Evolutionary conservation across 2,888 invertebrate genomes (phyloP), one percentile per base, ranked within the genome.

Genomic region (Acronicta alni): DNA sequence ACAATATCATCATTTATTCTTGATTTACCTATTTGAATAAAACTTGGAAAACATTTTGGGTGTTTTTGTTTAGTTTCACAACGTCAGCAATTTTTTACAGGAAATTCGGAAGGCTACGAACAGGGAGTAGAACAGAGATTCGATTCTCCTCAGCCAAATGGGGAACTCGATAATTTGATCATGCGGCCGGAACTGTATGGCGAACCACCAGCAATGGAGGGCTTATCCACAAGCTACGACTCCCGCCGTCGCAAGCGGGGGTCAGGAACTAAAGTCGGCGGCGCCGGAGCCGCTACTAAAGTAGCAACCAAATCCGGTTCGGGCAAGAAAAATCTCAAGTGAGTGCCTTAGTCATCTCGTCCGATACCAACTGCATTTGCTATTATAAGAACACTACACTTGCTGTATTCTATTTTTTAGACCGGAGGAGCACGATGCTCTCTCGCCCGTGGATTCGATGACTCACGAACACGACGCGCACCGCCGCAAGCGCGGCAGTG

Each of bases 141-240:
- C 72, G 92, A 93, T 61, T 81, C 88, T 16, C 84, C 89, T 2
- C 88, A 89, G 59, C 82, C 91, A 0, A 92, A 84, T 47, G 91
- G 91, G 8, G 93, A 92, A 66, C 84, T 95, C 35, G 95, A 96
- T 79, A 96, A 96, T 77, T 95, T 96, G 43, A 95, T 96, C 58
- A 92, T 96, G 91, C 95, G 96, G 74, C 95, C 95, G 10, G 95
- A 96, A 79, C 75, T 95, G 62, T 96, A 95, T 66, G 95, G 95
- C 2, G 95, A 95, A 75, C 95, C 95, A 10, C 94, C 95, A 20
- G 92, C 95, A 8, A 91, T 95, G 89, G 92, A 92, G 63, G 83
- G 87, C 23, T 66, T 93, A 32, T 82, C 92, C 5, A 72, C 88
- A 26, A 86, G 86, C 15, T 92, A 92, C 67, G 92, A 94, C 51